Percentiles rank a stretch among this genome's conserved stretches.
Conservation (phyloP, 2,113 vertebrate species). For the Nerophis ophidion region DNA sequence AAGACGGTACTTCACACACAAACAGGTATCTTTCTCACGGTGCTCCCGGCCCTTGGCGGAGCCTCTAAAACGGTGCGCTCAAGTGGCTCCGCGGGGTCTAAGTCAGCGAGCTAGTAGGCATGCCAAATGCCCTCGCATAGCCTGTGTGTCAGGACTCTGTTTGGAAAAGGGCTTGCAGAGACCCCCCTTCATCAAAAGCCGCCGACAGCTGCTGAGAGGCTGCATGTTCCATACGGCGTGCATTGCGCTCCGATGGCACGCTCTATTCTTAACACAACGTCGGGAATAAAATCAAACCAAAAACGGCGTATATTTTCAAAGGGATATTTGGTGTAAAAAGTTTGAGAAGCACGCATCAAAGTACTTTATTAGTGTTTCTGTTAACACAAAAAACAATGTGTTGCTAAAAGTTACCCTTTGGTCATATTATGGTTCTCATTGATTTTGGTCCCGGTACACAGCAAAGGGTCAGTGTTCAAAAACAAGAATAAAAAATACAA, state of each 20-base stretch:
- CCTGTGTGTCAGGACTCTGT: constrained; percentile 53
- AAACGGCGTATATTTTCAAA: too few species aligned
- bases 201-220: constrained; percentile 52
- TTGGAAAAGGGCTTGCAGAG: constrained; percentile 55
- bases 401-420: too few species aligned
- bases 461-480: too few species aligned
- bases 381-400: too few species aligned
- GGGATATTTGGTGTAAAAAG: too few species aligned
- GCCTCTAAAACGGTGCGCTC: constrained; percentile 38
- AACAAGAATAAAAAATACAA: too few species aligned
- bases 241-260: constrained; percentile 10
- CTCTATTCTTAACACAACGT: not conserved
- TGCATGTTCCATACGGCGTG: constrained; percentile 28
- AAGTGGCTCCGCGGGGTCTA: constrained; percentile 48
- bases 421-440: too few species aligned
- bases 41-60: constrained; percentile 19
- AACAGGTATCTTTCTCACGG: constrained; percentile 28
- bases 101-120: constrained; percentile 50
- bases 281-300: not conserved
- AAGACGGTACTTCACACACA: constrained; percentile 12
- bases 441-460: too few species aligned
- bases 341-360: too few species aligned
- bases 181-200: constrained; percentile 56
- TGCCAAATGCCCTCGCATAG: constrained; percentile 53
- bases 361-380: too few species aligned